Conservation (phyloP, 2,113 vertebrate species). For the Syrrhaptes paradoxus region DNA sequence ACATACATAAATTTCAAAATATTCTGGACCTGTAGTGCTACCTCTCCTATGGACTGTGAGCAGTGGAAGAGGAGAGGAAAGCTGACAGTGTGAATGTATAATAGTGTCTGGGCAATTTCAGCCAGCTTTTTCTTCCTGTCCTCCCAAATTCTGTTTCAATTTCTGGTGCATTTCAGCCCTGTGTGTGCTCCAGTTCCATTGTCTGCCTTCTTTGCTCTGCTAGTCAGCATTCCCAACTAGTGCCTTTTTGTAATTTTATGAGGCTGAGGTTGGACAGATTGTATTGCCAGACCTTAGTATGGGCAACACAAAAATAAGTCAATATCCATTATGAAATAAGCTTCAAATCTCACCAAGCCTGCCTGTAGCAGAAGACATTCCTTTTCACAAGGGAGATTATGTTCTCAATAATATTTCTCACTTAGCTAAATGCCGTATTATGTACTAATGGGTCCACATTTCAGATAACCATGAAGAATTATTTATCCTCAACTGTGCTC, state of each 20-base stretch:
- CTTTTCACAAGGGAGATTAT: not conserved
- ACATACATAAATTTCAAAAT: not conserved
- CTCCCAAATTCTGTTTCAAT: not conserved
- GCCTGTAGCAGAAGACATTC: not conserved
- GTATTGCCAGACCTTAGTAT: not conserved
- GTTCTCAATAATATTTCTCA: slow-evolving; percentile 25
- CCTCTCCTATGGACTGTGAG: not conserved
- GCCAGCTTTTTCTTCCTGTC: not conserved
- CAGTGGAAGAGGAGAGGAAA: not conserved
- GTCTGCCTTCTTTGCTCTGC: not conserved
- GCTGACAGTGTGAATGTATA: not conserved
- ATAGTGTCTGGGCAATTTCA: not conserved
- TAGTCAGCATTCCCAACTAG: not conserved
- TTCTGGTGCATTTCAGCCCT: not conserved
- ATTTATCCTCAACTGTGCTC: slow-evolving; percentile 62
- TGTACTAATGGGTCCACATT: slow-evolving; percentile 53
- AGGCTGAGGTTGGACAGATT: not conserved
- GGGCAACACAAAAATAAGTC: not conserved
- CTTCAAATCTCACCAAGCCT: not conserved
- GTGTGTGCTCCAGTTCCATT: not conserved
- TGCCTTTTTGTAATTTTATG: not conserved
- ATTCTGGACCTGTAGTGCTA: not conserved
- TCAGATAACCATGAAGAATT: slow-evolving; percentile 66
- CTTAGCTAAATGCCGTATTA: slow-evolving; percentile 26
- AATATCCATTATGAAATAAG: not conserved